Evolutionary conservation across 1,140 invertebrate species (phyloP).

Genomic region (Hormaphis cornu): DNA sequence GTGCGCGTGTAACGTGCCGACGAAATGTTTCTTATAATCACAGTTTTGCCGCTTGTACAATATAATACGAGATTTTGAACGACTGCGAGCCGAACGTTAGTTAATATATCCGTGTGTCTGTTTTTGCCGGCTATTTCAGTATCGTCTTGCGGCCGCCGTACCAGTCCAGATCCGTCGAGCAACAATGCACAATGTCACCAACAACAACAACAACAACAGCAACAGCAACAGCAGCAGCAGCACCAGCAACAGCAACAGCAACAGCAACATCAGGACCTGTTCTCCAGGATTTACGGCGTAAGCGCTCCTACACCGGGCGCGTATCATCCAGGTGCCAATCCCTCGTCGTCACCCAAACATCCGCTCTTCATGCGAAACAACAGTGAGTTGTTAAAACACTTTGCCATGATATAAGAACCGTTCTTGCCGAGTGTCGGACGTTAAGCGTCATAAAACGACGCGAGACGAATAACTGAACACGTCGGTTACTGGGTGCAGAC

Average conservation of each 20-base stretch:
- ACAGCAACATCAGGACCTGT: constrained; percentile 12
- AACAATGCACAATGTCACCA: constrained; percentile 13
- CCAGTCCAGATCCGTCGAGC: neutral
- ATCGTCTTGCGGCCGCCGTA: constrained; percentile 21
- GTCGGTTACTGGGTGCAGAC: too few species aligned
- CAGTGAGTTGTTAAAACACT: constrained; percentile 5
- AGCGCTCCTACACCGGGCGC: neutral
- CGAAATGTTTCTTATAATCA: neutral
- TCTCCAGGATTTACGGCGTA: constrained; percentile 13
- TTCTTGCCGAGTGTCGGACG: too few species aligned
- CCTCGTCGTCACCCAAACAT: constrained; percentile 11
- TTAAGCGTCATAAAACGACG: too few species aligned
- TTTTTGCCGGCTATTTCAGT: neutral
- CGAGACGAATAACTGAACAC: too few species aligned
- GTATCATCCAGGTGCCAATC: neutral
- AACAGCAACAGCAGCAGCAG: neutral
- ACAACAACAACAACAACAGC: constrained; percentile 7
- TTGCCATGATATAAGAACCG: too few species aligned
- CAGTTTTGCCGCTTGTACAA: neutral
- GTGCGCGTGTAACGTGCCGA: too few species aligned
- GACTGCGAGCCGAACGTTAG: too few species aligned
- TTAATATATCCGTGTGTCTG: neutral
- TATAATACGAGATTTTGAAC: too few species aligned
- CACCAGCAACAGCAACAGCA: constrained; percentile 6
- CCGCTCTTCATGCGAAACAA: constrained; percentile 19